Conservation (phyloP, 2,113 vertebrate genomes). For the Phodopus roborovskii region DNA sequence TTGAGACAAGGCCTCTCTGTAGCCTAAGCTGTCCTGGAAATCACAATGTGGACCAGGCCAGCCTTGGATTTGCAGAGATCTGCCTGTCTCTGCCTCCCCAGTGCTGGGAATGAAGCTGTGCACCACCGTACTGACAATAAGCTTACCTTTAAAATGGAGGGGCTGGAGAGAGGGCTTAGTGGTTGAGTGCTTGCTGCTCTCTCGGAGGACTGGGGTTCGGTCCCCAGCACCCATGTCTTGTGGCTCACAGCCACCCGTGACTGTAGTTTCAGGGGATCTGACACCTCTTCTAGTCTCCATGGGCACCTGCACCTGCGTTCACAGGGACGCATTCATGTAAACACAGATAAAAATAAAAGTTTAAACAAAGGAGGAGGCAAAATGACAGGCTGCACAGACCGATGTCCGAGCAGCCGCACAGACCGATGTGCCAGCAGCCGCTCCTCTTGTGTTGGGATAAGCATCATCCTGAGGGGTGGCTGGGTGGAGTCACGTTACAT, state of each 20-base stretch:
- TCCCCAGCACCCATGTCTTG: background rate
- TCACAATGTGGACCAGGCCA: too few species aligned
- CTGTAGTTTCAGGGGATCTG: background rate
- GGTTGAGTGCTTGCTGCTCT: background rate
- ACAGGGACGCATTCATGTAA: background rate
- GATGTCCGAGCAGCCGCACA: background rate
- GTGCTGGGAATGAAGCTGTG: too few species aligned
- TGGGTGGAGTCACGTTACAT: background rate
- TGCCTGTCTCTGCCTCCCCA: too few species aligned
- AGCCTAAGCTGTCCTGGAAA: too few species aligned
- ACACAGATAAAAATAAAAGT: background rate
- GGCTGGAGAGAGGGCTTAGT: too few species aligned
- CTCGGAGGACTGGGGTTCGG: background rate
- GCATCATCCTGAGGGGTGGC: background rate
- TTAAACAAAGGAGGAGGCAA: background rate
- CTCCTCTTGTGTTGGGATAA: background rate
- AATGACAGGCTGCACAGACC: background rate
- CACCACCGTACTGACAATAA: too few species aligned
- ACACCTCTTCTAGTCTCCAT: background rate
- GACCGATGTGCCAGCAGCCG: background rate
- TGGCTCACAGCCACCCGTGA: too few species aligned
- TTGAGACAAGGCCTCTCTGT: too few species aligned
- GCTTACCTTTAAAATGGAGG: too few species aligned
- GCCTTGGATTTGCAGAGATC: too few species aligned
- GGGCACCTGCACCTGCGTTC: background rate